Conservation (phyloP, 2,888 invertebrate species). For the Melitaea athalia region DNA sequence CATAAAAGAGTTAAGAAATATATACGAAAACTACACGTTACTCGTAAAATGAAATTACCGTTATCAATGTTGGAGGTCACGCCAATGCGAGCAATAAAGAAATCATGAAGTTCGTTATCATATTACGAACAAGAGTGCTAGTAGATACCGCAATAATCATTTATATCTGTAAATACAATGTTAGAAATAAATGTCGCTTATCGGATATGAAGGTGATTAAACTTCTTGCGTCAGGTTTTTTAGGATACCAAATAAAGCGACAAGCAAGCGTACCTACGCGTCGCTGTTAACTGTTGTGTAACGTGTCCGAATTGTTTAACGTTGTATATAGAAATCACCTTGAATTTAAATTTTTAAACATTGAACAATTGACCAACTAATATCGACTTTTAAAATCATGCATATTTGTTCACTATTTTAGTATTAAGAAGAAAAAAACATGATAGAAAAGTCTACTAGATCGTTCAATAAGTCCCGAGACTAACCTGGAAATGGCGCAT, state of each 20-base stretch:
- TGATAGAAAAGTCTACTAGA: no score
- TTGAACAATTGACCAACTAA: not conserved
- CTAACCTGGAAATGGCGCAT: no score
- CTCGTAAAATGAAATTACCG: not conserved
- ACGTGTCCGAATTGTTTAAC: slow-evolving; percentile 52
- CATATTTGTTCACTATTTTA: not conserved
- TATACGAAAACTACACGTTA: not conserved
- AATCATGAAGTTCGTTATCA: not conserved
- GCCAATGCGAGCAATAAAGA: slow-evolving; percentile 7
- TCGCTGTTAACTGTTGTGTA: slow-evolving; percentile 51
- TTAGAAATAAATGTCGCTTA: slow-evolving; percentile 13
- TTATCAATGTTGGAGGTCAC: slow-evolving; percentile 18
- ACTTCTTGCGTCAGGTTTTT: slow-evolving; percentile 40
- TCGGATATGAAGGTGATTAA: slow-evolving; percentile 30
- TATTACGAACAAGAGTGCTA: slow-evolving; percentile 5
- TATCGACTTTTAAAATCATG: not conserved
- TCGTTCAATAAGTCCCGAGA: no score
- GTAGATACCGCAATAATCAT: slow-evolving; percentile 19
- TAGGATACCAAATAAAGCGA: slow-evolving; percentile 49
- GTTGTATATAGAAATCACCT: slow-evolving; percentile 45
- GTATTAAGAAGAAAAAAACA: no score
- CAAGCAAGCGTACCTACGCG: slow-evolving; percentile 63
- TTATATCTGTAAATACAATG: slow-evolving; percentile 27
- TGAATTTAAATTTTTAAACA: slow-evolving; percentile 28
- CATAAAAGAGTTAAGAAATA: not conserved